These are phyloP conservation scores for Alligator mississippiensis DNA, from an alignment of 2,113 vertebrate genomes.

Conservation along the genomic window DNA sequence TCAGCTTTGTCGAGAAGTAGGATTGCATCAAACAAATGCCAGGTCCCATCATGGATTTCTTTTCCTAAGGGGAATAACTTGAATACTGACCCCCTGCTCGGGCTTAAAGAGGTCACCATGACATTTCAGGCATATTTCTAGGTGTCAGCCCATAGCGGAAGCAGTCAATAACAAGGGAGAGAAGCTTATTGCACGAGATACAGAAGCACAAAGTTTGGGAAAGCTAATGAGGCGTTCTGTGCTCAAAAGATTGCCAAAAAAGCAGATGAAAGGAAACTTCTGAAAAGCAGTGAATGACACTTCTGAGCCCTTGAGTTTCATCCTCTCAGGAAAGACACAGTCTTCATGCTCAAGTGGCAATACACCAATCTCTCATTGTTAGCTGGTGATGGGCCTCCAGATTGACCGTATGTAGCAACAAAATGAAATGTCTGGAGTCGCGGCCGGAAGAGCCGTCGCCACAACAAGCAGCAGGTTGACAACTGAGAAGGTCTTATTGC, in stretches of 20 bases:
- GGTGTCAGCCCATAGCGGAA: neutral
- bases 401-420: accelerated
- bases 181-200: accelerated
- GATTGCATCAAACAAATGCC: no score
- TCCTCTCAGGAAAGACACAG: neutral
- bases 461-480: neutral
- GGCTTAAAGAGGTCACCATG: neutral
- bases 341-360: neutral
- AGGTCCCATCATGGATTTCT: no score
- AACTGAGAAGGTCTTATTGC: neutral
- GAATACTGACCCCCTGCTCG: no score
- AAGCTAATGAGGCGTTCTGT: accelerated
- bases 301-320: accelerated
- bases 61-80: no score
- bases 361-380: no score
- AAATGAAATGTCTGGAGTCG: neutral
- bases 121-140: neutral
- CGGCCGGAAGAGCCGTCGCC: neutral
- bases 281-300: neutral
- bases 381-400: neutral
- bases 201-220: neutral
- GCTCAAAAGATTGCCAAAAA: neutral
- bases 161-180: accelerated
- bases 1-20: no score
- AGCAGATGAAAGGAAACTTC: neutral